These are phyloP conservation scores for Galaxea fascicularis DNA, from an alignment of 92 coral and sea anemone species.

Conservation along the genomic window DNA sequence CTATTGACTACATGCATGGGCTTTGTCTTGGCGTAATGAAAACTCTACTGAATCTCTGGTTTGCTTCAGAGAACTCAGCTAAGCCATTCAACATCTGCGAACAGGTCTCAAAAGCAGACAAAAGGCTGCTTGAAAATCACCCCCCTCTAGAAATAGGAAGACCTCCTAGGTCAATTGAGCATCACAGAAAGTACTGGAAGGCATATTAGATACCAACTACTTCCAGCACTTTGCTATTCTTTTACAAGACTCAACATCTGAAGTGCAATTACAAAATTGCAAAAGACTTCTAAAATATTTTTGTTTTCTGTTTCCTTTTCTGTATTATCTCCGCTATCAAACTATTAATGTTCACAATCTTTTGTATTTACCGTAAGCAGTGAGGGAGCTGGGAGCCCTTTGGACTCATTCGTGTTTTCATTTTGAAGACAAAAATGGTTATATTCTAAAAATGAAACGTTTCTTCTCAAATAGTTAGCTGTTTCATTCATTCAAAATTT, in stretches of 20 bases:
- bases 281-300: constrained; percentile 47
- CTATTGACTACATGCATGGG: constrained; percentile 74
- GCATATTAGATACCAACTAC: constrained; percentile 45
- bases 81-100: constrained; percentile 43
- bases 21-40: constrained; percentile 64
- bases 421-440: constrained; percentile 67
- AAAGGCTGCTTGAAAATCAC: constrained; percentile 42
- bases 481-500: constrained; percentile 50
- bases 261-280: constrained; percentile 40
- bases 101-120: constrained; percentile 41
- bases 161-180: constrained; percentile 46
- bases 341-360: constrained; percentile 64
- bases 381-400: constrained; percentile 65
- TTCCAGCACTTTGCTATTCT: constrained; percentile 52
- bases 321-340: constrained; percentile 54
- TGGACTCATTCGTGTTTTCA: constrained; percentile 64
- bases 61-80: constrained; percentile 41
- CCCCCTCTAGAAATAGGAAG: constrained; percentile 61
- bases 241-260: constrained; percentile 61
- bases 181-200: constrained; percentile 63
- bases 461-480: constrained; percentile 58
- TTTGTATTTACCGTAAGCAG: constrained; percentile 49
- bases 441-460: constrained; percentile 51
- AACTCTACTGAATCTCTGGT: constrained; percentile 43
- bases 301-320: constrained; percentile 32